Evolutionary conservation across 2,113 vertebrate genomes (phyloP).

Genomic region (Tenrec ecaudatus): DNA sequence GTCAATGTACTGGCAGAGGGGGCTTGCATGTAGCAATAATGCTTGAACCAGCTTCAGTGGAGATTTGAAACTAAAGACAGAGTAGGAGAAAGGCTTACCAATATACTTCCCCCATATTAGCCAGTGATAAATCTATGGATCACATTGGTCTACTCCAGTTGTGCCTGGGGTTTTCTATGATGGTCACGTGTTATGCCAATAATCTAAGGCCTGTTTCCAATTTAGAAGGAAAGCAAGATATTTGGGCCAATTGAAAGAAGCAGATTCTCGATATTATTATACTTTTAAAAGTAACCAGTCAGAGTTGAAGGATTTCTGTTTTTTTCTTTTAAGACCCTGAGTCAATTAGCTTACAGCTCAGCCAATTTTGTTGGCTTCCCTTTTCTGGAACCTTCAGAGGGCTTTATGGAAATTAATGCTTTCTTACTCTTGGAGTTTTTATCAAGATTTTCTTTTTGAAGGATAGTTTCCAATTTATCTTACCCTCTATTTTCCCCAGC

Average conservation of each 20-base stretch:
- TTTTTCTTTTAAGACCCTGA: background rate
- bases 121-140: no score
- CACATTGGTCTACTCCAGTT: background rate
- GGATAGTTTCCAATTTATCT: conserved; percentile 14
- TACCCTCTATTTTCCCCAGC: background rate
- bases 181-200: background rate
- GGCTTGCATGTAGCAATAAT: background rate
- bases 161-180: background rate
- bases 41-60: background rate
- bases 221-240: conserved; percentile 6
- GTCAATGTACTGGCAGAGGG: background rate
- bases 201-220: conserved; percentile 25
- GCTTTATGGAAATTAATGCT: background rate
- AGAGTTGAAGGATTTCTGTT: background rate
- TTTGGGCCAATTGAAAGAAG: background rate
- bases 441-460: conserved; percentile 59
- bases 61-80: background rate
- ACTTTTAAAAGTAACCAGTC: background rate
- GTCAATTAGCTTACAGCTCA: conserved; percentile 22
- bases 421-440: conserved; percentile 58
- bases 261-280: background rate
- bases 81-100: background rate
- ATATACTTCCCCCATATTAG: background rate
- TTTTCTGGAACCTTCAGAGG: background rate
- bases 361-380: conserved; percentile 10